Conservation (phyloP, 35 echinoderm and acorn worm genomes). For the Patiria miniata region DNA sequence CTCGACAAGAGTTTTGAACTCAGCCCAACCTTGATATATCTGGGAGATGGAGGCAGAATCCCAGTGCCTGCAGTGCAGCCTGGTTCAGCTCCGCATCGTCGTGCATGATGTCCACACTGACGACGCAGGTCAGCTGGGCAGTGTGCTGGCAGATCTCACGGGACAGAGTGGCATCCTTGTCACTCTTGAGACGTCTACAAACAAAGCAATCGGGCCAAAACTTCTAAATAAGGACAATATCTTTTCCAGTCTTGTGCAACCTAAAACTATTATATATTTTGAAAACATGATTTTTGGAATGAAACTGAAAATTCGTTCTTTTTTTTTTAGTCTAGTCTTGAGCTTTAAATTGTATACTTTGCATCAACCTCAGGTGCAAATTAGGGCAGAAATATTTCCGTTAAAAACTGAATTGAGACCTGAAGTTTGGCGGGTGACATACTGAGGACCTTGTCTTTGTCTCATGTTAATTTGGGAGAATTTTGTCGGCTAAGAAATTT, state of each 20-base stretch:
- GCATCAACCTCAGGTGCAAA: too few species aligned
- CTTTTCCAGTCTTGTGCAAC: too few species aligned
- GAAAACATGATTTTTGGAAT: not conserved
- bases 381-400: too few species aligned
- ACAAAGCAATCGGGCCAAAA: not conserved
- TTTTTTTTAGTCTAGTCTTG: too few species aligned
- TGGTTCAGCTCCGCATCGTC: slow-evolving; percentile 67
- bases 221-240: too few species aligned
- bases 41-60: slow-evolving; percentile 81
- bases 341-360: too few species aligned
- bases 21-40: slow-evolving; percentile 66
- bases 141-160: slow-evolving; percentile 28
- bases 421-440: too few species aligned
- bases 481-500: too few species aligned
- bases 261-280: not conserved
- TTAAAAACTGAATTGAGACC: too few species aligned
- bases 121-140: slow-evolving; percentile 10
- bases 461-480: too few species aligned
- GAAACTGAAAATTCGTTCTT: not conserved
- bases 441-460: too few species aligned
- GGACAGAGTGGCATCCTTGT: not conserved
- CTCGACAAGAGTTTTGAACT: not conserved
- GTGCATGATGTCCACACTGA: slow-evolving; percentile 70
- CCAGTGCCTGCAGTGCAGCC: slow-evolving; percentile 76
- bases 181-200: slow-evolving; percentile 19